Percentiles rank a stretch among this genome's conserved stretches.
Conservation (phyloP, 2,888 invertebrate genomes). For the Andrena chrysosceles region DNA sequence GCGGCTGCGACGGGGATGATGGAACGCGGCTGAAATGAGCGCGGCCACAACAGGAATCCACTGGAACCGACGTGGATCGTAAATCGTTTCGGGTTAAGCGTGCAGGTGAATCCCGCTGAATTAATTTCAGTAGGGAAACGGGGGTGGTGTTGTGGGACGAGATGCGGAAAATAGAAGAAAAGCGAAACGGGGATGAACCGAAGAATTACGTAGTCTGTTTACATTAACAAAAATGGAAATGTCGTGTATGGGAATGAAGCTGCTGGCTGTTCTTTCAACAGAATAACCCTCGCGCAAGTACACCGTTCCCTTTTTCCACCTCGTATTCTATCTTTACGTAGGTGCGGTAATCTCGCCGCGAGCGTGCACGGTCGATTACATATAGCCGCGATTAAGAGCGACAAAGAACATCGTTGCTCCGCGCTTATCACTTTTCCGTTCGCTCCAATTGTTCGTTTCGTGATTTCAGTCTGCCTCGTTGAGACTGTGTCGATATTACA, state of each 20-base stretch:
- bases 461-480: not conserved
- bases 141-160: slow-evolving; percentile 11
- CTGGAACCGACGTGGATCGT: slow-evolving; percentile 17
- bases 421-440: slow-evolving; percentile 38
- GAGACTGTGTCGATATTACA: not conserved
- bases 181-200: slow-evolving; percentile 26
- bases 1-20: not conserved
- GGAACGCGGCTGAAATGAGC: not conserved
- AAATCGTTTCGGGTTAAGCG: slow-evolving; percentile 54
- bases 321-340: slow-evolving; percentile 30
- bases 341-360: slow-evolving; percentile 26
- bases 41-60: slow-evolving; percentile 29
- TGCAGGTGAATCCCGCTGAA: slow-evolving; percentile 55
- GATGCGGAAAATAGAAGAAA: slow-evolving; percentile 20
- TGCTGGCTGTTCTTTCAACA: not conserved
- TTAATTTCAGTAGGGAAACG: slow-evolving; percentile 39
- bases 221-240: slow-evolving; percentile 59
- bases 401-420: slow-evolving; percentile 37
- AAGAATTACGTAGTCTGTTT: slow-evolving; percentile 46
- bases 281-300: slow-evolving; percentile 25
- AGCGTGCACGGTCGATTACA: slow-evolving; percentile 49
- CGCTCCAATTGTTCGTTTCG: slow-evolving; percentile 24
- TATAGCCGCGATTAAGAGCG: slow-evolving; percentile 51
- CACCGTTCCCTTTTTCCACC: slow-evolving; percentile 27
- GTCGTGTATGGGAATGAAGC: slow-evolving; percentile 18